Percentiles rank a stretch among this genome's conserved stretches.
phyloP scores from a whole-genome alignment of 2,888 invertebrate genomes.

The Eristalis pertinax region DNA sequence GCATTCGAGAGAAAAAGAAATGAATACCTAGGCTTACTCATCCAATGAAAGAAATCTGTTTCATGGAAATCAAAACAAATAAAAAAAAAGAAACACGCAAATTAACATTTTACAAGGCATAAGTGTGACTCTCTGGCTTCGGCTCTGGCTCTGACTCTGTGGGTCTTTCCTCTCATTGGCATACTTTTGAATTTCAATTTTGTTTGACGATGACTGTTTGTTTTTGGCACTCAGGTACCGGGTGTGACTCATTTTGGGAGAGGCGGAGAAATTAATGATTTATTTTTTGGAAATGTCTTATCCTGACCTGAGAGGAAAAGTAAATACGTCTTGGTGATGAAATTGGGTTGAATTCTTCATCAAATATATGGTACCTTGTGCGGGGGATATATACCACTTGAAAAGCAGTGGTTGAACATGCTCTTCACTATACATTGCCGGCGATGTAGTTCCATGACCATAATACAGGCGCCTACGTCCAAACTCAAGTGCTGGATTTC shows the following conservation, averaged over 20 bases:
- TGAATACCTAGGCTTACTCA: conserved; percentile 33
- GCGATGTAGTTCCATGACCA: no score
- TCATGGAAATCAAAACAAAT: conserved; percentile 11
- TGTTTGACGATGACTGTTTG: not conserved
- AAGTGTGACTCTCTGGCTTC: not conserved
- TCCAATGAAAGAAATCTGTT: conserved; percentile 36
- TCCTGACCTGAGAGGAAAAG: not conserved
- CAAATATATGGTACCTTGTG: no score
- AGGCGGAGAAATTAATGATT: not conserved
- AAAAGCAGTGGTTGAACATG: no score
- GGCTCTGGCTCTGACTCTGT: not conserved
- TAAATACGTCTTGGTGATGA: not conserved
- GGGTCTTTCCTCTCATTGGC: conserved; percentile 7
- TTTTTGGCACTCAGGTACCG: not conserved
- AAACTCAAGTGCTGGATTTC: no score
- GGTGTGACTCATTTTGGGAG: not conserved
- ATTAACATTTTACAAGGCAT: conserved; percentile 25
- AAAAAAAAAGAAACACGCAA: conserved; percentile 1
- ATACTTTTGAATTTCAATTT: conserved; percentile 23
- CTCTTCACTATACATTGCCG: no score
- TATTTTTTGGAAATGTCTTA: not conserved
- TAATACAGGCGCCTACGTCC: no score
- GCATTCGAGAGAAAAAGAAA: conserved; percentile 20
- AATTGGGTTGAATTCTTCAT: not conserved
- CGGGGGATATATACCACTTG: no score